phyloP scores from a whole-genome alignment of 1,140 invertebrate species.

The Penaeus chinensis region DNA sequence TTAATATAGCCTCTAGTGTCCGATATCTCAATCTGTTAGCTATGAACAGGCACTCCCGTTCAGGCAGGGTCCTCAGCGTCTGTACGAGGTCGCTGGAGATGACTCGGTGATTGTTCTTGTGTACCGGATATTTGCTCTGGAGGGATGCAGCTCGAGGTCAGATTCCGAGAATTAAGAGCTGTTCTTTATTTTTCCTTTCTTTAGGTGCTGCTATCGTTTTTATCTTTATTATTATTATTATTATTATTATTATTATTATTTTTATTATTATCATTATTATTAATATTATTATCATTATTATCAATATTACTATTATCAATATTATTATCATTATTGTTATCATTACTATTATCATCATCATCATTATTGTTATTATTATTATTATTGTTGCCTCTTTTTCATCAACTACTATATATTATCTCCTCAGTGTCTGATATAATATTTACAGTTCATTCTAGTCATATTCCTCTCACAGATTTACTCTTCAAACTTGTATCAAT shows the following conservation, averaged over 20 bases:
- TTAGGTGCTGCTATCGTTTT: not conserved
- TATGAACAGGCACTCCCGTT: not conserved
- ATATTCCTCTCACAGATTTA: no score
- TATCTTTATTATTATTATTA: not conserved
- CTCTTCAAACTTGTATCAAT: no score
- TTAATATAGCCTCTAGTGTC: not conserved
- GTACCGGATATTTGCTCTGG: no score
- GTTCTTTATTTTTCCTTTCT: not conserved
- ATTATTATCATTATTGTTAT: conserved; percentile 16
- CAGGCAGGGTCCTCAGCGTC: no score
- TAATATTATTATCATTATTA: conserved; percentile 22
- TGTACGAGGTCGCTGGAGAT: no score
- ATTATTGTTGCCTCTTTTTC: not conserved
- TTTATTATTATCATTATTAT: conserved; percentile 5
- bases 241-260: conserved; percentile 26
- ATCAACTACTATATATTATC: no score
- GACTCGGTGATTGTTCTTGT: no score
- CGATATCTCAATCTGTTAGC: not conserved
- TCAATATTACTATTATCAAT: conserved; percentile 5
- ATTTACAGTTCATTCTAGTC: no score
- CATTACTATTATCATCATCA: conserved; percentile 10
- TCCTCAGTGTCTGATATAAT: no score
- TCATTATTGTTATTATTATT: conserved; percentile 5
- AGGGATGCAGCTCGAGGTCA: no score
- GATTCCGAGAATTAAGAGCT: no score